phyloP scores from a whole-genome alignment of 1,140 invertebrate genomes.

The Diplogasteroides magnus region DNA sequence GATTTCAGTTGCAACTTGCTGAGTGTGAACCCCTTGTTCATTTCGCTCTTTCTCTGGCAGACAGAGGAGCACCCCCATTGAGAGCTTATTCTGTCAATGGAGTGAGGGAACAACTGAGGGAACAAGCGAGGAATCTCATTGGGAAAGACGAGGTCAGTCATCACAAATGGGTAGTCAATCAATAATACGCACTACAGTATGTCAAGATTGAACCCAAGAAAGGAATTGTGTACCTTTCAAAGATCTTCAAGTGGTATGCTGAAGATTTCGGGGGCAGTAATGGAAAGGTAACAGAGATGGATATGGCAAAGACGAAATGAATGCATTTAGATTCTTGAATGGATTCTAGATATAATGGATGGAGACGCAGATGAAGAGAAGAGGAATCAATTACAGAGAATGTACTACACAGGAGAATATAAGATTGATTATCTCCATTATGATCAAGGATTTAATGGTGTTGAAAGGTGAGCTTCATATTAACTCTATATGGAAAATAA shows the following conservation, averaged over 20 bases:
- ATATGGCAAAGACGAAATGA: conserved; percentile 14
- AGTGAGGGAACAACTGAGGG: conserved; percentile 29
- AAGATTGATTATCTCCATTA: conserved; percentile 56
- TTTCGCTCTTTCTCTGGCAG: conserved; percentile 58
- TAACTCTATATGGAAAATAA: conserved; percentile 7
- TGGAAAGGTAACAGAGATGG: conserved; percentile 47
- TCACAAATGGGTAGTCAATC: not conserved
- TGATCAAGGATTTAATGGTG: conserved; percentile 57
- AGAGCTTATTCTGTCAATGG: conserved; percentile 18
- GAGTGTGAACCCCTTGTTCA: conserved; percentile 58
- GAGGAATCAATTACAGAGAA: conserved; percentile 48
- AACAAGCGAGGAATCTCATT: conserved; percentile 38
- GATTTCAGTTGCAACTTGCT: conserved; percentile 45
- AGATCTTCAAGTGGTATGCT: conserved; percentile 58
- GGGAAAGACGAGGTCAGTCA: conserved; percentile 1
- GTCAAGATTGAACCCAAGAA: conserved; percentile 53
- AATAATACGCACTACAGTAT: conserved; percentile 22
- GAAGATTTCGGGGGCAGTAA: conserved; percentile 58
- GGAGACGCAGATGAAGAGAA: conserved; percentile 52
- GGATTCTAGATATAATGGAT: conserved; percentile 55
- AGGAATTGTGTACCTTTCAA: conserved; percentile 54
- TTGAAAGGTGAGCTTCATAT: conserved; percentile 21
- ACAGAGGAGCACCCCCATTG: not conserved
- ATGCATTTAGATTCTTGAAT: conserved; percentile 52
- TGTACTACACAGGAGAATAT: conserved; percentile 51